These are phyloP conservation scores for Propithecus perrieri DNA, from an alignment of 2,797 vertebrate species.

Conservation along the genomic window DNA sequence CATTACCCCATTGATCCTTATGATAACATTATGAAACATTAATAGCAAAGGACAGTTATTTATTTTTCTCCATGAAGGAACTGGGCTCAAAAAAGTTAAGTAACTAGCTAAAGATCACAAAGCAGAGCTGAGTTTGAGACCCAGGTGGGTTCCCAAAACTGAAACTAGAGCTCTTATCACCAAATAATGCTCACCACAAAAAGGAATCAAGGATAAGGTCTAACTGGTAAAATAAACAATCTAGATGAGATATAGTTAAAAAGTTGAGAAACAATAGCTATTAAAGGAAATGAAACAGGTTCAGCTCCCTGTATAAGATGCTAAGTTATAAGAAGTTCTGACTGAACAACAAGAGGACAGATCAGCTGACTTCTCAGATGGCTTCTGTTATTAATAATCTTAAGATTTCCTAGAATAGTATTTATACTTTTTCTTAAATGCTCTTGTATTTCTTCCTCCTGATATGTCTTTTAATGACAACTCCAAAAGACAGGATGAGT, in stretches of 20 bases:
- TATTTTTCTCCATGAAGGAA: not conserved
- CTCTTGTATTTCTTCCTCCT: not conserved
- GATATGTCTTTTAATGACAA: slow-evolving; percentile 28
- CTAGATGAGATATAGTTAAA: not conserved
- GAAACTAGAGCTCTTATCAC: not conserved
- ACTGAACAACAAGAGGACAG: not conserved
- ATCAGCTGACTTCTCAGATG: not conserved
- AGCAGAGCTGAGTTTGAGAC: not conserved
- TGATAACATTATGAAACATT: not conserved
- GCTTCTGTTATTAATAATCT: not conserved
- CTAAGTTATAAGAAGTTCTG: not conserved
- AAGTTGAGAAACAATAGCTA: not conserved
- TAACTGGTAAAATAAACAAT: not conserved
- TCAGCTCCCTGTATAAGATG: not conserved
- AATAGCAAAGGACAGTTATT: not conserved
- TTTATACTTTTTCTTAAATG: slow-evolving; percentile 15
- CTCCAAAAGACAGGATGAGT: not conserved
- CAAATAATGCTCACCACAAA: not conserved
- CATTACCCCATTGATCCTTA: not conserved
- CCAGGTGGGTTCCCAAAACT: not conserved
- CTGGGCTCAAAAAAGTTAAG: not conserved
- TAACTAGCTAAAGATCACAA: not conserved
- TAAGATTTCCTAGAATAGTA: slow-evolving; percentile 6
- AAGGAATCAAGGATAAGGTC: not conserved
- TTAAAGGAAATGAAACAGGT: not conserved